Evolutionary conservation across 2,797 vertebrate genomes (phyloP).

Genomic region (Sebastes jordani): DNA sequence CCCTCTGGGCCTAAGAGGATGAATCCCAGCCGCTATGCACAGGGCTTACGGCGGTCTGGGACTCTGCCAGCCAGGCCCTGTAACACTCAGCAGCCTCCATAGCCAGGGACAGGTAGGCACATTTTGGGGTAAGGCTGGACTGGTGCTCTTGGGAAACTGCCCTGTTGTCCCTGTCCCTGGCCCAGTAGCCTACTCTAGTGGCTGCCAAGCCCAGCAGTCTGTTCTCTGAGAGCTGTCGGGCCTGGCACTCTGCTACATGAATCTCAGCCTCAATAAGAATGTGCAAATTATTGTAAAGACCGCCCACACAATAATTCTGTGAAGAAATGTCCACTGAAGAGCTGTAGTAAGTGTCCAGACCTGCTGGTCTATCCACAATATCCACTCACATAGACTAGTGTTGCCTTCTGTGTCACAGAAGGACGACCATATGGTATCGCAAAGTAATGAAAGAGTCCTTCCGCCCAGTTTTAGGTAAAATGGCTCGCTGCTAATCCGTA

Average conservation of each 20-base stretch:
- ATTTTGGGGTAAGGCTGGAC: constrained; percentile 28
- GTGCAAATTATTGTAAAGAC: not conserved
- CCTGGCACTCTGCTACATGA: not conserved
- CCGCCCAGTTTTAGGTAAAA: constrained; percentile 26
- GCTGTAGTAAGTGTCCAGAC: not conserved
- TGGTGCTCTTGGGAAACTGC: constrained; percentile 3
- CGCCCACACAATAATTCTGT: not conserved
- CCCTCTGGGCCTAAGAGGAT: constrained; percentile 77
- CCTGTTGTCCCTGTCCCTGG: constrained; percentile 6
- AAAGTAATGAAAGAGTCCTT: constrained; percentile 32
- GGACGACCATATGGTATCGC: constrained; percentile 23
- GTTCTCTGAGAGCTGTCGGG: not conserved
- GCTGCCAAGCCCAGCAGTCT: constrained; percentile 3
- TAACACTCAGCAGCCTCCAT: constrained; percentile 23
- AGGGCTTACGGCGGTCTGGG: constrained; percentile 73
- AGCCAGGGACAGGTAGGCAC: constrained; percentile 27
- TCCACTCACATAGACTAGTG: not conserved
- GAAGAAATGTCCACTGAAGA: not conserved
- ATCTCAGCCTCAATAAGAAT: not conserved
- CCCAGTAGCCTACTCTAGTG: constrained; percentile 16
- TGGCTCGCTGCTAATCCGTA: constrained; percentile 39
- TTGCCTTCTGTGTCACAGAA: constrained; percentile 4
- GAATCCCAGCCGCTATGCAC: constrained; percentile 69
- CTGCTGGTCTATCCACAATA: not conserved
- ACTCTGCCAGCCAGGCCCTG: constrained; percentile 64